Conservation (phyloP, 2,113 vertebrate genomes). For the Saccopteryx leptura region DNA sequence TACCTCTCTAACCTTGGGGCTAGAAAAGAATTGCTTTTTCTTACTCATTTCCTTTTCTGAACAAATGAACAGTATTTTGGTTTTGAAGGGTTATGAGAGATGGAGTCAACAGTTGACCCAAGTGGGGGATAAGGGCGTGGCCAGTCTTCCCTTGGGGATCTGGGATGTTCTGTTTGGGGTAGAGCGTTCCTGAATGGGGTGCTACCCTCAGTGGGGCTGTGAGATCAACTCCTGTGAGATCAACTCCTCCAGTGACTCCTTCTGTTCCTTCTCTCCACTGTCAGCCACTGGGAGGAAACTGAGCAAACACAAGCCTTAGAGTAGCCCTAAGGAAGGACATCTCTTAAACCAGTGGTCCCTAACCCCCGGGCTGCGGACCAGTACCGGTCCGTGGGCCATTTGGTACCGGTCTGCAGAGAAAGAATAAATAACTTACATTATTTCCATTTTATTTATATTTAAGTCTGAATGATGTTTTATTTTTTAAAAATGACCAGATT, state of each 20-base stretch:
- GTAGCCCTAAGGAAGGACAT: neutral
- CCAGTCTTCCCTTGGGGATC: neutral
- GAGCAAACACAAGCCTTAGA: neutral
- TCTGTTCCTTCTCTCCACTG: neutral
- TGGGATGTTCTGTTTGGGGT: neutral
- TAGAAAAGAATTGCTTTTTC: neutral
- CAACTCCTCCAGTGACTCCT: neutral
- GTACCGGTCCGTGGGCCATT: too few species aligned
- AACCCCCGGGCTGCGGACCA: too few species aligned
- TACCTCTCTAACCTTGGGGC: neutral
- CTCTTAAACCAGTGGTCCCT: too few species aligned
- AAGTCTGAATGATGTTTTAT: too few species aligned
- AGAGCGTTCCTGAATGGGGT: neutral
- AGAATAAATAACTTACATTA: too few species aligned
- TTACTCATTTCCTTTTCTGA: slow-evolving; percentile 41
- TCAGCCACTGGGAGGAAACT: neutral
- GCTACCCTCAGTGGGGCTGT: neutral
- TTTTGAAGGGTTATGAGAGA: neutral
- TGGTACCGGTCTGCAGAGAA: too few species aligned
- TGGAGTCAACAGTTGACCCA: neutral
- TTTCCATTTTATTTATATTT: too few species aligned
- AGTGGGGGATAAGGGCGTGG: neutral
- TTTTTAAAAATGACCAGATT: too few species aligned
- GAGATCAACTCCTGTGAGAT: neutral
- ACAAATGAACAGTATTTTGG: neutral